Base-by-base conservation (phyloP, 2,888 invertebrate species). In the Willowsia nigromaculata region DNA sequence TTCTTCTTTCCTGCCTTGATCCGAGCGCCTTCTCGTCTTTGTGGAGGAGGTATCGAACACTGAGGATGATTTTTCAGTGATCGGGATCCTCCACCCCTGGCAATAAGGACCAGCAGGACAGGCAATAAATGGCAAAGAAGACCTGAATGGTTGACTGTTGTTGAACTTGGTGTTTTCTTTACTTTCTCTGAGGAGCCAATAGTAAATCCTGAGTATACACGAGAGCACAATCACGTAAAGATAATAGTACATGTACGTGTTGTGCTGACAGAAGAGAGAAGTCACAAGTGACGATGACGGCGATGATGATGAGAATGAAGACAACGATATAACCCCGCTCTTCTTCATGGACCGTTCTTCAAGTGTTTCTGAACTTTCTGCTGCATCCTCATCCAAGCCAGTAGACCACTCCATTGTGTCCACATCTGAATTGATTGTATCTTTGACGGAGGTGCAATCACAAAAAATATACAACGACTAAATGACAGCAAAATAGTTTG, bases 321-420 rank as follows among this genome's bases (percentile, higher is more conserved):
- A 85, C 22, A 62, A 78, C 53, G 78, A 90, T 74, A 59, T 56
- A 59, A 27, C 74, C 30, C 59, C 89, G 76, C 76, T 82, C 59
- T 68, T 89, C 81, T 81, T 85, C 90, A 90, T 90, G 83, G 90
- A 90, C 90, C 86, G 82, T 83, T 90, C 90, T 83, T 90, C 90
- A 87, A 90, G 90, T 90, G 90, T 87, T 90, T 90, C 90, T 56
- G 90, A 90, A 90, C 90, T 86, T 86, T 90, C 90, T 87, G 90
- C 86, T 90, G 90, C 90, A 87, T 90, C 90, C 90, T 90, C 90
- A 90, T 90, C 90, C 90, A 90, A 90, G 90, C 90, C 81, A 81
- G 90, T 90, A 90, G 90, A 90, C 90, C 90, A 90, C 90, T 90
- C 90, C 90, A 90, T 90, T 90, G 90, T 90, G 90, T 90, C 90